Percentiles rank a stretch among this genome's conserved stretches.
Conservation (phyloP, 2,888 invertebrate genomes). For the Zaprionus obscuricornis region DNA sequence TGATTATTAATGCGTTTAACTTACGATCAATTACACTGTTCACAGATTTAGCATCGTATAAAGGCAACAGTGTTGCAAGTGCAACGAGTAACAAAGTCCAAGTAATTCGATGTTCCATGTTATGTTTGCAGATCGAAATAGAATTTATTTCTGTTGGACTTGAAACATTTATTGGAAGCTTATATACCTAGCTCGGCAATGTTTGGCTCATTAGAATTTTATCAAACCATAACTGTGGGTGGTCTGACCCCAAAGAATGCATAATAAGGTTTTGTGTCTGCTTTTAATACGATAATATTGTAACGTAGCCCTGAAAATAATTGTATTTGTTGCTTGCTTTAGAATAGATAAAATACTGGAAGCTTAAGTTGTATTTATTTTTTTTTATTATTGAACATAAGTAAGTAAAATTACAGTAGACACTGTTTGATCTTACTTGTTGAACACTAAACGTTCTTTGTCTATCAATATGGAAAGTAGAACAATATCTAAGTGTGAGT, state of each 20-base stretch:
- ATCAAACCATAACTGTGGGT: slow-evolving; percentile 51
- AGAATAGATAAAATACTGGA: too few relatives aligned
- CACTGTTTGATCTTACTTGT: too few relatives aligned
- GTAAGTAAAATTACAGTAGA: too few relatives aligned
- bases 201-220: slow-evolving; percentile 57
- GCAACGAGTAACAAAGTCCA: slow-evolving; percentile 20
- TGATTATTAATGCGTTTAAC: too few relatives aligned
- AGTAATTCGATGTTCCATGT: slow-evolving; percentile 31
- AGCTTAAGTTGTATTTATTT: too few relatives aligned
- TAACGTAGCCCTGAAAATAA: too few relatives aligned
- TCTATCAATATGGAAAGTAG: too few relatives aligned
- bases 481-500: too few relatives aligned
- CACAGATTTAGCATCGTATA: slow-evolving; percentile 15
- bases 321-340: too few relatives aligned
- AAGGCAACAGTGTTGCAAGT: slow-evolving; percentile 5
- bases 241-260: slow-evolving; percentile 42
- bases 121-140: not conserved
- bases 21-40: slow-evolving; percentile 55
- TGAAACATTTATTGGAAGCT: slow-evolving; percentile 14
- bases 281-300: too few relatives aligned
- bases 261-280: slow-evolving; percentile 66
- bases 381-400: too few relatives aligned
- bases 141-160: slow-evolving; percentile 13
- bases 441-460: too few relatives aligned
- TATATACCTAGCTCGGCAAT: slow-evolving; percentile 45